Evolutionary conservation across 2,888 invertebrate genomes (phyloP).

Genomic region (Plagodis dolabraria): DNA sequence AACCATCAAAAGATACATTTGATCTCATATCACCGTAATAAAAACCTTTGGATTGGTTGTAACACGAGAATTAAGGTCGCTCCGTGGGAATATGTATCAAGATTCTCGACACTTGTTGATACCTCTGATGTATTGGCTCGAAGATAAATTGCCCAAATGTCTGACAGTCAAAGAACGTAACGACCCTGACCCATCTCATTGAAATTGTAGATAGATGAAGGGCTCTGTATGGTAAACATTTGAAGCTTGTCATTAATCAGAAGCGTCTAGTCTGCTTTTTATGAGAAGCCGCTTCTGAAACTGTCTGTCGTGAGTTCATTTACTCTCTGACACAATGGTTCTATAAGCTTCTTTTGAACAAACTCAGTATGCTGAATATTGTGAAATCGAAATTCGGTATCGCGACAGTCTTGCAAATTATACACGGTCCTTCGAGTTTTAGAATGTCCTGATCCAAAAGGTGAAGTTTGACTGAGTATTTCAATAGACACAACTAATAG

Average conservation of each 20-base stretch:
- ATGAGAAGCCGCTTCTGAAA: slow-evolving; percentile 3
- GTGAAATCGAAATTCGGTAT: too few relatives aligned
- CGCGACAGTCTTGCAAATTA: too few relatives aligned
- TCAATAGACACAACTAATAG: too few relatives aligned
- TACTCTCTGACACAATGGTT: too few relatives aligned
- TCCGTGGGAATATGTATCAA: slow-evolving; percentile 24
- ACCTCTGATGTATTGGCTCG: slow-evolving; percentile 56
- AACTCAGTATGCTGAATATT: too few relatives aligned
- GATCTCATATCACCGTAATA: slow-evolving; percentile 1
- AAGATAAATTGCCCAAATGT: slow-evolving; percentile 60
- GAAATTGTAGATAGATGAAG: slow-evolving; percentile 34
- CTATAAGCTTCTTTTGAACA: too few relatives aligned
- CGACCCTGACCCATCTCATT: slow-evolving; percentile 41
- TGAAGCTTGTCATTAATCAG: slow-evolving; percentile 14
- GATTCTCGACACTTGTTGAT: slow-evolving; percentile 78
- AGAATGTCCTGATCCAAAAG: too few relatives aligned
- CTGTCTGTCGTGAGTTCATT: not conserved
- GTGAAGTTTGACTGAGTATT: too few relatives aligned
- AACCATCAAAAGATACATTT: slow-evolving; percentile 4
- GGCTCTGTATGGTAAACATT: slow-evolving; percentile 32
- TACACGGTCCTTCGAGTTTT: too few relatives aligned
- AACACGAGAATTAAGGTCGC: slow-evolving; percentile 19
- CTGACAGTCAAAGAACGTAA: slow-evolving; percentile 51
- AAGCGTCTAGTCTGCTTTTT: not conserved
- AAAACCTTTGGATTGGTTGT: slow-evolving; percentile 9